phyloP scores from a whole-genome alignment of 2,113 vertebrate species.

The Antidorcas marsupialis region DNA sequence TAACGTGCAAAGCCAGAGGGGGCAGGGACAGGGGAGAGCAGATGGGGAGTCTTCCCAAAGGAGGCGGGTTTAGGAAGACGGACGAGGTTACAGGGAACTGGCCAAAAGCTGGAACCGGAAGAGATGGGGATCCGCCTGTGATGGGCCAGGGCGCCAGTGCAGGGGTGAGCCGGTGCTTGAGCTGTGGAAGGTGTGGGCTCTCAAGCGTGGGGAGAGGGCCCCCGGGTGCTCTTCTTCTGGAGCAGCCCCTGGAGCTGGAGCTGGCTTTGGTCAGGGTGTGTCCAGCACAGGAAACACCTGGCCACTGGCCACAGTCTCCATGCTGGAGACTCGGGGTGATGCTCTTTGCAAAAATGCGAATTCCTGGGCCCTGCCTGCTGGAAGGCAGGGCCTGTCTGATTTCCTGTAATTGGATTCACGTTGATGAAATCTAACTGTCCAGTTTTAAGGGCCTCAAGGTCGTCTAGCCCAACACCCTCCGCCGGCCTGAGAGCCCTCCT shows the following conservation, averaged over 20 bases:
- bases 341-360: background rate
- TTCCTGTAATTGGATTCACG: accelerated
- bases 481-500: accelerated
- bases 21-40: no score
- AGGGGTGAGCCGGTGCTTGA: accelerated
- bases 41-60: accelerated
- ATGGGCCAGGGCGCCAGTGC: accelerated
- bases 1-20: accelerated
- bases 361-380: background rate
- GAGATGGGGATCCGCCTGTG: accelerated
- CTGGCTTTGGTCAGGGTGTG: accelerated
- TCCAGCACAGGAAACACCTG: background rate
- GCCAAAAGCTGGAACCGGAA: background rate
- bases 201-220: accelerated
- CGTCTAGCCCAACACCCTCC: accelerated
- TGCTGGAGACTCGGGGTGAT: no score
- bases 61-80: accelerated
- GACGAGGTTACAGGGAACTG: background rate
- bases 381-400: background rate
- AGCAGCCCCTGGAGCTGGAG: background rate
- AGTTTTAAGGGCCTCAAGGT: accelerated
- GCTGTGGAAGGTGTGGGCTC: accelerated
- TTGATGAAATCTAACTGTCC: accelerated
- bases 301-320: accelerated
- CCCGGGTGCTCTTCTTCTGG: accelerated